A percentile compares a stretch with the other conserved stretches of the same genome.
These are phyloP conservation scores for Volucella zonaria DNA, from an alignment of 2,888 invertebrate genomes.

Conservation along the genomic window DNA sequence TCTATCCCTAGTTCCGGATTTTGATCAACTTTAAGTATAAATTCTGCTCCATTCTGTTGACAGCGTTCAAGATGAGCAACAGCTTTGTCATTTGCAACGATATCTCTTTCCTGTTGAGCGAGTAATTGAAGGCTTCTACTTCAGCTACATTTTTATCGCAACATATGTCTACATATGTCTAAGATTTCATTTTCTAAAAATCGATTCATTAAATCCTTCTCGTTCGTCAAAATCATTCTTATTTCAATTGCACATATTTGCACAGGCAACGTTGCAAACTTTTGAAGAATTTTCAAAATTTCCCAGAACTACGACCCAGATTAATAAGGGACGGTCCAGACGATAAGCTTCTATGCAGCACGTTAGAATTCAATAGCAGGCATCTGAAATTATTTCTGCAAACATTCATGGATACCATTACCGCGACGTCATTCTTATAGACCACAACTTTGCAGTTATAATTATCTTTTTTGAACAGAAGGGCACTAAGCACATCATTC, in stretches of 20 bases:
- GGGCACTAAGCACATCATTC: no score
- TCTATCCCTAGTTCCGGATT: constrained; percentile 65
- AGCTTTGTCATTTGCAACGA: constrained; percentile 73
- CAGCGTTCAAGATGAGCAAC: constrained; percentile 71
- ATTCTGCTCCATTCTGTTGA: constrained; percentile 65
- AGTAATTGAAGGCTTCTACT: constrained; percentile 71
- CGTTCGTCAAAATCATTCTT: constrained; percentile 46
- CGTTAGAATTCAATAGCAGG: no score
- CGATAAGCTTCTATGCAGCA: no score
- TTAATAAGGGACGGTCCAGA: no score
- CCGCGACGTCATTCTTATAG: no score
- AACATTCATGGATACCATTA: no score
- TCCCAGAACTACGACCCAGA: constrained; percentile 3
- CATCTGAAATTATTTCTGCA: no score
- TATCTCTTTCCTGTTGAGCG: constrained; percentile 65
- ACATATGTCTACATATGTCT: constrained; percentile 41
- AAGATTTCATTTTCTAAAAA: constrained; percentile 39
- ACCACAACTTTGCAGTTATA: no score
- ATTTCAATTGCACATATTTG: constrained; percentile 71
- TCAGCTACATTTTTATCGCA: constrained; percentile 69
- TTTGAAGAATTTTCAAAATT: constrained; percentile 71
- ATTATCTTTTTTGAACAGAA: no score
- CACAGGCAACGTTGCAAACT: constrained; percentile 67
- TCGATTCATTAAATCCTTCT: constrained; percentile 55
- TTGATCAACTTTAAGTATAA: constrained; percentile 65